Percentiles rank a stretch among this genome's conserved stretches.
phyloP scores from a whole-genome alignment of 2,113 vertebrate species.

The Hucho hucho region DNA sequence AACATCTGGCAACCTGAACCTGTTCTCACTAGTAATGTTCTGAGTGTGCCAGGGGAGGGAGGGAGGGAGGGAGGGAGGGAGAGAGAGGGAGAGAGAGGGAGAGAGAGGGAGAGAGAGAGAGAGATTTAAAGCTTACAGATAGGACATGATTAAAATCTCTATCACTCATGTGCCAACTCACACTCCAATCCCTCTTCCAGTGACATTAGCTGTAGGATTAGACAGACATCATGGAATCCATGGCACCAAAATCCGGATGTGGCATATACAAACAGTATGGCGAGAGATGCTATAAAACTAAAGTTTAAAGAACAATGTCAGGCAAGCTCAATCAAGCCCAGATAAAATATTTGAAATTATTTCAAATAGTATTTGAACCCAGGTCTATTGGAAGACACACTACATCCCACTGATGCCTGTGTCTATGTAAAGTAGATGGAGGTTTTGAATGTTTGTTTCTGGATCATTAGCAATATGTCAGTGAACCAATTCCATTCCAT shows the following conservation, averaged over 20 bases:
- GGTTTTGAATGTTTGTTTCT: conserved; percentile 1
- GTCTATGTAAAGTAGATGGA: no score
- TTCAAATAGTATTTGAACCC: no score
- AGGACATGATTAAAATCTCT: conserved; percentile 44
- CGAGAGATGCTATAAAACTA: not conserved
- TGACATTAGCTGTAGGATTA: conserved; percentile 58
- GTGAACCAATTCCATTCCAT: conserved; percentile 23
- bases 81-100: not conserved
- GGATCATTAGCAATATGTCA: conserved; percentile 24
- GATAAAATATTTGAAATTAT: no score
- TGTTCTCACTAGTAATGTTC: conserved; percentile 10
- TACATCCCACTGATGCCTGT: not conserved
- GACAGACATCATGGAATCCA: conserved; percentile 13
- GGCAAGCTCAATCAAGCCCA: not conserved
- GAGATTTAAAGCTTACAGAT: not conserved
- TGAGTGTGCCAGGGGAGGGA: conserved; percentile 13
- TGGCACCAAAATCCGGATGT: conserved; percentile 12
- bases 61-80: not conserved
- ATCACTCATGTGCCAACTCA: conserved; percentile 47
- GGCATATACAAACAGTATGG: not conserved
- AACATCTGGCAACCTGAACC: conserved; percentile 19
- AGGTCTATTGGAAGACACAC: no score
- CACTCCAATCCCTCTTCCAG: conserved; percentile 15
- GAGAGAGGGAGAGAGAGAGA: not conserved
- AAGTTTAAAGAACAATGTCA: not conserved